phyloP scores from a whole-genome alignment of 2,113 vertebrate species.

The Eira barbara region DNA sequence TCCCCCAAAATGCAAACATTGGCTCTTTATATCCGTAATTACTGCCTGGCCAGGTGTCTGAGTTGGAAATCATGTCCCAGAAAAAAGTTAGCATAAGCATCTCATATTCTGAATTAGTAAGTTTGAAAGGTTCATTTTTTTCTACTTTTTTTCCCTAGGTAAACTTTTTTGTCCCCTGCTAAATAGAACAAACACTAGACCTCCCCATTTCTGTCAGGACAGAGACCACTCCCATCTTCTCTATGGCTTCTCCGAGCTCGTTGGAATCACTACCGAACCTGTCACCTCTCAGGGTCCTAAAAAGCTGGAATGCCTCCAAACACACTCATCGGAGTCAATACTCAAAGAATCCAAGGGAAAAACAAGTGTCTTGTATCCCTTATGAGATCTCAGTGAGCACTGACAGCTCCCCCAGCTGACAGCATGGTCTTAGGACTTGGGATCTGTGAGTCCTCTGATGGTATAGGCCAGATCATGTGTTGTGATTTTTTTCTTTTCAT shows the following conservation, averaged over 20 bases:
- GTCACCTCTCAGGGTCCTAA: neutral
- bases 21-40: neutral
- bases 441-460: neutral
- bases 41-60: neutral
- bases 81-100: neutral
- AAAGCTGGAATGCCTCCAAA: neutral
- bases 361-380: neutral
- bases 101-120: neutral
- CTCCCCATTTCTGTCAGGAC: neutral
- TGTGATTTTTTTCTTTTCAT: no score
- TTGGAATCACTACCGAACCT: fast-evolving
- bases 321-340: neutral
- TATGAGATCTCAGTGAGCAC: neutral
- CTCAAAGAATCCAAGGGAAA: neutral
- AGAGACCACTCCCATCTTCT: neutral
- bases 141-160: neutral
- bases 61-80: neutral
- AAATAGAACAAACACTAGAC: neutral
- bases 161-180: neutral
- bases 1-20: neutral
- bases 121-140: neutral
- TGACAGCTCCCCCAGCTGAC: neutral
- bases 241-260: neutral
- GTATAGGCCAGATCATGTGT: neutral
- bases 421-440: neutral